phyloP scores from a whole-genome alignment of 2,888 invertebrate species.

The Spilarctia lutea region DNA sequence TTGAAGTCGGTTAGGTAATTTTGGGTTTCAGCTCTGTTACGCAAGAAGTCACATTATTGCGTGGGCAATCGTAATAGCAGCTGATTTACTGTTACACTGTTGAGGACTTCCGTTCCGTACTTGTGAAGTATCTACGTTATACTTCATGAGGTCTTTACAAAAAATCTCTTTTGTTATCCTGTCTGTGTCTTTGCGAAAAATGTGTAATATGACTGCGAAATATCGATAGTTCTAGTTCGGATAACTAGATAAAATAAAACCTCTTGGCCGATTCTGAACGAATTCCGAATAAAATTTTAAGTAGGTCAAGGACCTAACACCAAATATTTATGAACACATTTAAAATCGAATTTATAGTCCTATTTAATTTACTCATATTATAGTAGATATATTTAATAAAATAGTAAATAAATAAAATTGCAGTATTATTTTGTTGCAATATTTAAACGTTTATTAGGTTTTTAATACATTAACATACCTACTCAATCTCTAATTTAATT shows the following conservation, averaged over 20 bases:
- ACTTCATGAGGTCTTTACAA: conserved; percentile 2
- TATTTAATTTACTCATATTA: background rate
- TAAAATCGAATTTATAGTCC: background rate
- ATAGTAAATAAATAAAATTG: background rate
- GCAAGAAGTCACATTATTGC: background rate
- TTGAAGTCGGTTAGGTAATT: background rate
- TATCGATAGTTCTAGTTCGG: background rate
- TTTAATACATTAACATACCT: background rate
- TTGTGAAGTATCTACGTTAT: background rate
- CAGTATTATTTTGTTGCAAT: background rate
- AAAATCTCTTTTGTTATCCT: background rate
- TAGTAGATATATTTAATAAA: background rate
- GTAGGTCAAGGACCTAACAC: background rate
- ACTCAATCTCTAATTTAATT: too few species aligned
- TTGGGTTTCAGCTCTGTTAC: conserved; percentile 1
- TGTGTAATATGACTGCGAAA: background rate
- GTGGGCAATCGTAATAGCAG: background rate
- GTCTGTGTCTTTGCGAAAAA: background rate
- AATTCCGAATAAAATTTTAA: background rate
- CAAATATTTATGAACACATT: background rate
- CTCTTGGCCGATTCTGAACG: background rate
- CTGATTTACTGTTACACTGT: conserved; percentile 1
- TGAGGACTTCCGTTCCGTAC: background rate
- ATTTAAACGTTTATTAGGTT: background rate
- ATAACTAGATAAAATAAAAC: background rate